These are phyloP conservation scores for Drosophila baimaii DNA, from an alignment of 1,140 invertebrate species.

Conservation along the genomic window DNA sequence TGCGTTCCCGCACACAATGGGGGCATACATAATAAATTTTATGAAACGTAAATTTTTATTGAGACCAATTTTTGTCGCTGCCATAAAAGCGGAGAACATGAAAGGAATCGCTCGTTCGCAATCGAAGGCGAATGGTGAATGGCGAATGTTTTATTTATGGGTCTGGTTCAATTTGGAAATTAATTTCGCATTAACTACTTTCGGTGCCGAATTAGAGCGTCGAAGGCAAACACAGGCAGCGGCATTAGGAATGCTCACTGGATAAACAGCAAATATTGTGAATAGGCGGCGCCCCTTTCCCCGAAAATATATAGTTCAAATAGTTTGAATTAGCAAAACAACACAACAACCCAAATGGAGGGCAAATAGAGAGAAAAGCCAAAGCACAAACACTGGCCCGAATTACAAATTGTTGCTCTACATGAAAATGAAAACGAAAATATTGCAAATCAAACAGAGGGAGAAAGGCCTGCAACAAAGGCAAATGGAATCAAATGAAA, in stretches of 20 bases:
- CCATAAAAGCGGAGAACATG: conserved; percentile 65
- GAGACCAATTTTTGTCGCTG: conserved; percentile 79
- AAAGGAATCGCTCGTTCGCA: conserved; percentile 35
- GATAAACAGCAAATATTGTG: conserved; percentile 44
- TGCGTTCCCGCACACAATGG: conserved; percentile 8
- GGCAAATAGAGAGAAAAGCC: conserved; percentile 24
- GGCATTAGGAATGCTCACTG: conserved; percentile 25
- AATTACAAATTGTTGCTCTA: conserved; percentile 57
- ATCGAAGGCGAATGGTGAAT: conserved; percentile 54
- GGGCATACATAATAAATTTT: conserved; percentile 83
- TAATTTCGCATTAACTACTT: conserved; percentile 61
- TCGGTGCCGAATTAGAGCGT: conserved; percentile 35
- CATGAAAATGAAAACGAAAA: conserved; percentile 67
- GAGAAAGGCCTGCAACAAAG: conserved; percentile 7
- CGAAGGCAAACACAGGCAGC: conserved; percentile 21
- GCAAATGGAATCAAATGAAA: conserved; percentile 18
- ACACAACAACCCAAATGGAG: conserved; percentile 27
- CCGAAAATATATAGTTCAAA: conserved; percentile 33
- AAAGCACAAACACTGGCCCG: conserved; percentile 15
- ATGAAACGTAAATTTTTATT: conserved; percentile 83
- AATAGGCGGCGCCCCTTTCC: neutral
- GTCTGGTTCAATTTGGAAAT: conserved; percentile 56
- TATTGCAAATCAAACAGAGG: conserved; percentile 53
- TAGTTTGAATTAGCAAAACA: conserved; percentile 39
- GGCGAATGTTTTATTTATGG: conserved; percentile 73